phyloP scores from a whole-genome alignment of 2,888 invertebrate genomes.

The Griposia aprilina region DNA sequence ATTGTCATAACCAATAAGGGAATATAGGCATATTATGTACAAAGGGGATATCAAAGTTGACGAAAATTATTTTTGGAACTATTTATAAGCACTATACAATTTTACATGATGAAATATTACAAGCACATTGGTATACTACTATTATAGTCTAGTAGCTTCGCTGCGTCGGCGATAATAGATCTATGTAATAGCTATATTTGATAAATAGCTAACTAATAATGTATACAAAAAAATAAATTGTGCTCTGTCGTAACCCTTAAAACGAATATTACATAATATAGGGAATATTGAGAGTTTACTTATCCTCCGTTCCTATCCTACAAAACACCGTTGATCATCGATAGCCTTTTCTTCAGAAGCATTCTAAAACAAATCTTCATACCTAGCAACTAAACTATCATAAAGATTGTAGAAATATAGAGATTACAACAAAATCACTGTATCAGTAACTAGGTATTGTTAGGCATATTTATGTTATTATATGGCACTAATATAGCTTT shows the following conservation, averaged over 20 bases:
- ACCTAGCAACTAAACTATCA: slow-evolving; percentile 64
- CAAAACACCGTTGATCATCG: slow-evolving; percentile 47
- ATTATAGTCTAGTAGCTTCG: slow-evolving; percentile 63
- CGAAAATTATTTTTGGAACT: slow-evolving; percentile 76
- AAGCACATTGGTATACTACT: slow-evolving; percentile 78
- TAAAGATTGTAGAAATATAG: slow-evolving; percentile 50
- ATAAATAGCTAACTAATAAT: slow-evolving; percentile 76
- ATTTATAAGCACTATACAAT: slow-evolving; percentile 89
- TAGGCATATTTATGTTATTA: slow-evolving; percentile 50
- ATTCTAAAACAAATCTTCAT: slow-evolving; percentile 64
- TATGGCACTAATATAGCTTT: slow-evolving; percentile 66
- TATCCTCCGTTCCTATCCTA: slow-evolving; percentile 57
- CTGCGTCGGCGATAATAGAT: slow-evolving; percentile 61
- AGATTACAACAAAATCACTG: slow-evolving; percentile 55
- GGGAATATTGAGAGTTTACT: slow-evolving; percentile 59
- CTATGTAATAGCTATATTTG: slow-evolving; percentile 66
- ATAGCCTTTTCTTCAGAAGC: slow-evolving; percentile 49
- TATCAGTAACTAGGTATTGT: slow-evolving; percentile 49
- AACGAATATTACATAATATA: slow-evolving; percentile 58
- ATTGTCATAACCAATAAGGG: slow-evolving; percentile 86
- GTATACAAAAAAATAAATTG: slow-evolving; percentile 76
- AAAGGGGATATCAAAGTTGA: slow-evolving; percentile 78
- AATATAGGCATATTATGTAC: slow-evolving; percentile 85
- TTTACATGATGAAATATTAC: slow-evolving; percentile 83
- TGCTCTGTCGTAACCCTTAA: slow-evolving; percentile 70